phyloP scores from a whole-genome alignment of 2,113 vertebrate species.

The Lontra canadensis region DNA sequence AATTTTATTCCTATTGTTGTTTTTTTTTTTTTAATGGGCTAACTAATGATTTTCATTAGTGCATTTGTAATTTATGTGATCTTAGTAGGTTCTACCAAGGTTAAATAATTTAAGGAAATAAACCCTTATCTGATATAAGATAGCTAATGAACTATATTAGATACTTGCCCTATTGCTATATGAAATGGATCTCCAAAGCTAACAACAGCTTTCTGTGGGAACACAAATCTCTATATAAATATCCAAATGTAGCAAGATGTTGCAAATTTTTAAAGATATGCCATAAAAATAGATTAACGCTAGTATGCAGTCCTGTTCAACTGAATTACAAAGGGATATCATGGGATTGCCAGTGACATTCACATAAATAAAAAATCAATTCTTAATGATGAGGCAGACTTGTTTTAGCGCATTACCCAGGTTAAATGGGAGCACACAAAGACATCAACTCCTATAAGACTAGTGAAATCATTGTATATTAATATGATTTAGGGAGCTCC shows the following conservation, averaged over 20 bases:
- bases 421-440: slow-evolving; percentile 86
- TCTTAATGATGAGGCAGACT: slow-evolving; percentile 85
- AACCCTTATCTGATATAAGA: slow-evolving; percentile 81
- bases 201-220: slow-evolving; percentile 74
- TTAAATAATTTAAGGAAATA: slow-evolving; percentile 89
- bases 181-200: slow-evolving; percentile 76
- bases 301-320: slow-evolving; percentile 61
- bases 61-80: slow-evolving; percentile 84
- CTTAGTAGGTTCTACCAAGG: slow-evolving; percentile 82
- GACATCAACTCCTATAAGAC: slow-evolving; percentile 81
- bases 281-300: slow-evolving; percentile 82
- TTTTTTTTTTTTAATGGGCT: slow-evolving; percentile 74
- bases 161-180: slow-evolving; percentile 59
- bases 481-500: slow-evolving; percentile 86
- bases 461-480: slow-evolving; percentile 78
- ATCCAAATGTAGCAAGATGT: slow-evolving; percentile 83
- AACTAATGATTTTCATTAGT: slow-evolving; percentile 88
- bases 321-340: slow-evolving; percentile 82
- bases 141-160: slow-evolving; percentile 84
- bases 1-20: slow-evolving; percentile 74
- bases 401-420: slow-evolving; percentile 83
- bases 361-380: slow-evolving; percentile 90
- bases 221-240: slow-evolving; percentile 85
- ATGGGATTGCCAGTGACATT: slow-evolving; percentile 80
- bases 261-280: slow-evolving; percentile 80